These are phyloP conservation scores for Hermaeophaga mercurialis DNA, from an alignment of 2,888 invertebrate genomes.

Conservation along the genomic window DNA sequence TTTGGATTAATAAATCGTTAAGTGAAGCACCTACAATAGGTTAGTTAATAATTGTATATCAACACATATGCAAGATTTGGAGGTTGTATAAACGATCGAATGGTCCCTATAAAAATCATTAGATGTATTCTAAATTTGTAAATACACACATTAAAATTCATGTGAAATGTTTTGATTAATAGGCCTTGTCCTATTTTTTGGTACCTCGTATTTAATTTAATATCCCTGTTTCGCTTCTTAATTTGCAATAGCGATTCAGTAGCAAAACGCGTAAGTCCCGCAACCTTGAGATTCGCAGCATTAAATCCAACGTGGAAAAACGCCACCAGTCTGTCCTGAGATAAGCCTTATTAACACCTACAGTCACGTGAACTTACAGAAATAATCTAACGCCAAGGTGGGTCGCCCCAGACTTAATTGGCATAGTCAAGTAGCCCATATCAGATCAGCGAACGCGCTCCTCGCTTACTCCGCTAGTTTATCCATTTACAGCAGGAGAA, in stretches of 20 bases:
- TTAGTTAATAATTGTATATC: no score
- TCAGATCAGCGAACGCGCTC: conserved; percentile 40
- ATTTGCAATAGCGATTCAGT: background rate
- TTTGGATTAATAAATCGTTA: no score
- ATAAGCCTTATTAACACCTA: conserved; percentile 55
- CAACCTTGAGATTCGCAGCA: conserved; percentile 32
- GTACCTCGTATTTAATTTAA: no score
- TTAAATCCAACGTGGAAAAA: conserved; percentile 39
- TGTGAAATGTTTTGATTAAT: no score
- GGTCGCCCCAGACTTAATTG: conserved; percentile 52
- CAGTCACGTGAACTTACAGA: conserved; percentile 49
- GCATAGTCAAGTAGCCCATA: conserved; percentile 49
- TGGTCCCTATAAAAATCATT: no score
- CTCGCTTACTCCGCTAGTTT: conserved; percentile 7
- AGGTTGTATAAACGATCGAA: no score
- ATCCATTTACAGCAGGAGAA: conserved; percentile 1
- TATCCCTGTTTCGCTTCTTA: no score
- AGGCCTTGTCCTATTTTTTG: no score
- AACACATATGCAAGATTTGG: no score
- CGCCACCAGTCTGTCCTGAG: conserved; percentile 34
- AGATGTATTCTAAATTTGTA: no score
- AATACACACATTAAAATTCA: no score
- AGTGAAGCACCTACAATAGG: no score
- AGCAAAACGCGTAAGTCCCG: background rate
- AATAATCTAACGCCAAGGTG: conserved; percentile 50